A percentile compares a stretch with the other conserved stretches of the same genome.
Conservation (phyloP, 2,113 vertebrate genomes). For the Ramphastos sulfuratus region DNA sequence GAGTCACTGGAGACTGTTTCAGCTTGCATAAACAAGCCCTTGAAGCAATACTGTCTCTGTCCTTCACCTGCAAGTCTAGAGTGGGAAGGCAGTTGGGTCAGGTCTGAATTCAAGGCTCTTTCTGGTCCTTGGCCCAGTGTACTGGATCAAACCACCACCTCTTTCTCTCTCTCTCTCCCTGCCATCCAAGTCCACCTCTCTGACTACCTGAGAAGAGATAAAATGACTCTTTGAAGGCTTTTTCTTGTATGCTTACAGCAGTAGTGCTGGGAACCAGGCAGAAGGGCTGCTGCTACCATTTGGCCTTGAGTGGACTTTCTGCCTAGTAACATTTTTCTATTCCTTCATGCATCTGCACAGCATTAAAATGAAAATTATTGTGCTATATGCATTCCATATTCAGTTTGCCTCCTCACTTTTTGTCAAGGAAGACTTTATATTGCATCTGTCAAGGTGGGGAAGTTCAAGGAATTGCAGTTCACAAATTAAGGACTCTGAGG, state of each 20-base stretch:
- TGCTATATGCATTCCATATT: conserved; percentile 50
- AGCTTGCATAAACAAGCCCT: not conserved
- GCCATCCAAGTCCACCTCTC: not conserved
- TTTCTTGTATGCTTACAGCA: not conserved
- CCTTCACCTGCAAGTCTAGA: not conserved
- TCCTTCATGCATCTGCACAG: conserved; percentile 46
- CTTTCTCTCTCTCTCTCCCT: too few species aligned
- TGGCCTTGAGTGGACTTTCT: conserved; percentile 18
- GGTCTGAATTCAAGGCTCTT: not conserved
- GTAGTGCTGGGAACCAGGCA: not conserved
- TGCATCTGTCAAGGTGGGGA: conserved; percentile 69
- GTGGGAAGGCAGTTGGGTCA: not conserved
- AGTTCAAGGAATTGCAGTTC: conserved; percentile 68
- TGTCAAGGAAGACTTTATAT: conserved; percentile 67
- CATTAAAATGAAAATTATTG: conserved; percentile 74
- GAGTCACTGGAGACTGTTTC: not conserved
- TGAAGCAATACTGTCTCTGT: not conserved
- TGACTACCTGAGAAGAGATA: not conserved
- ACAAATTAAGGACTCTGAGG: conserved; percentile 74
- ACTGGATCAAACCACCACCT: not conserved
- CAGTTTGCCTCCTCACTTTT: conserved; percentile 65
- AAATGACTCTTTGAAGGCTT: conserved; percentile 3
- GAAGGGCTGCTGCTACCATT: not conserved
- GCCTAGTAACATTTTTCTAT: not conserved
- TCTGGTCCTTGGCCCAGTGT: not conserved